Conservation (phyloP, 2,888 invertebrate species). For the Torymus tubicola region DNA sequence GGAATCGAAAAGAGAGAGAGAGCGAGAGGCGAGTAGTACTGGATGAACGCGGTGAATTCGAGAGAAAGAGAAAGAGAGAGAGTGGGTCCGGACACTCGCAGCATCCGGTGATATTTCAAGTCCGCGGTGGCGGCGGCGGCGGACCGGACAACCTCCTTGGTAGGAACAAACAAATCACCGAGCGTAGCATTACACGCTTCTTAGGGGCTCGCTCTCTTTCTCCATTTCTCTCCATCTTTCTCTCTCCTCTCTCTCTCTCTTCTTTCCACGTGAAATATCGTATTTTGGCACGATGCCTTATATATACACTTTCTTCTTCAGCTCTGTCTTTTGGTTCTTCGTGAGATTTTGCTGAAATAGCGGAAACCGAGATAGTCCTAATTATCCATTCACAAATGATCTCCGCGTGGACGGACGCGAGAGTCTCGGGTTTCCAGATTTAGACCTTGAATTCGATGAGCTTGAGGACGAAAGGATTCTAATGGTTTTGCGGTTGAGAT, state of each 20-base stretch:
- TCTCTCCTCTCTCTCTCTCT: too few relatives aligned
- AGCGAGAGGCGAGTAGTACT: slow-evolving; percentile 22
- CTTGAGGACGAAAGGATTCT: too few relatives aligned
- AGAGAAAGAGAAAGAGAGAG: slow-evolving; percentile 33
- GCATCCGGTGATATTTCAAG: slow-evolving; percentile 72
- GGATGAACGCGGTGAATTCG: slow-evolving; percentile 10
- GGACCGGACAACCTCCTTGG: slow-evolving; percentile 58
- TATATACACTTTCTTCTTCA: not conserved
- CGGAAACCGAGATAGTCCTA: not conserved
- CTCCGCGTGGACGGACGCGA: too few relatives aligned
- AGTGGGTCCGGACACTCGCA: slow-evolving; percentile 57
- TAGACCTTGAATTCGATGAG: too few relatives aligned
- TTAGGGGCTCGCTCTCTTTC: slow-evolving; percentile 60
- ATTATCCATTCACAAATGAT: slow-evolving; percentile 7
- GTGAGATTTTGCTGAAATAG: not conserved
- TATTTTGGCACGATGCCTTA: slow-evolving; percentile 66
- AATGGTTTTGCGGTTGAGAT: too few relatives aligned
- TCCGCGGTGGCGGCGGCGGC: slow-evolving; percentile 9
- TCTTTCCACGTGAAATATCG: slow-evolving; percentile 68
- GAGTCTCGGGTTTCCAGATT: too few relatives aligned
- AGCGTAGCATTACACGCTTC: slow-evolving; percentile 72
- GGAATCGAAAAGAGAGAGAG: slow-evolving; percentile 14
- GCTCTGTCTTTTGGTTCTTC: slow-evolving; percentile 1
- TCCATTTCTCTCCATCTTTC: too few relatives aligned
- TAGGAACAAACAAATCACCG: slow-evolving; percentile 71